Evolutionary conservation across 2,113 vertebrate genomes (phyloP).

Genomic region (Thermophis baileyi): DNA sequence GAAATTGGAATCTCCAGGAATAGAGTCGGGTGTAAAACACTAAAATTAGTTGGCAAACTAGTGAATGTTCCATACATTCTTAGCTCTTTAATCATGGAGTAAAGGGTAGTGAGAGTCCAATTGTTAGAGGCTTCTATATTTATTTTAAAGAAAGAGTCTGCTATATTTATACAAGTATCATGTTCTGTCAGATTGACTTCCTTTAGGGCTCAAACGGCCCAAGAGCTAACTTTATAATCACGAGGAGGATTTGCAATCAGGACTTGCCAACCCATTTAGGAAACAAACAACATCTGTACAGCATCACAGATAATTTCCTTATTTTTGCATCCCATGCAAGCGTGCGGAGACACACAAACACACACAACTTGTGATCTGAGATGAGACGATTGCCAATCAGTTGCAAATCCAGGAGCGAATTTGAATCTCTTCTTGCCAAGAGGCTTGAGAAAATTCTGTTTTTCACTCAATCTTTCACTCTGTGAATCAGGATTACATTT

Average conservation of each 20-base stretch:
- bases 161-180: background rate
- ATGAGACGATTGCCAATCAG: conserved; percentile 54
- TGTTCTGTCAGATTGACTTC: background rate
- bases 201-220: background rate
- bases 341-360: background rate
- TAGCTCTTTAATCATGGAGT: background rate
- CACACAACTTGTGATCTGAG: conserved; percentile 8
- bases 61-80: background rate
- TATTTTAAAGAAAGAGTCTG: background rate
- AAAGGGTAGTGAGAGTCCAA: background rate
- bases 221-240: background rate
- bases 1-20: background rate
- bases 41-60: too few species aligned
- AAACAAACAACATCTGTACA: background rate
- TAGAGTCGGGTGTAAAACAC: background rate
- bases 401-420: conserved; percentile 39
- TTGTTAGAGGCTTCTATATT: background rate
- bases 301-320: background rate
- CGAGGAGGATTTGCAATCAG: background rate
- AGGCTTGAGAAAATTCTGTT: conserved; percentile 59
- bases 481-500: conserved; percentile 56
- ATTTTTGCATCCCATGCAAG: background rate
- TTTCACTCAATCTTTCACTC: conserved; percentile 53
- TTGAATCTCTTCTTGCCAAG: conserved; percentile 46
- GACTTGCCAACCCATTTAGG: background rate